phyloP scores from a whole-genome alignment of 2,797 vertebrate genomes.

The Bothrops alternatus region DNA sequence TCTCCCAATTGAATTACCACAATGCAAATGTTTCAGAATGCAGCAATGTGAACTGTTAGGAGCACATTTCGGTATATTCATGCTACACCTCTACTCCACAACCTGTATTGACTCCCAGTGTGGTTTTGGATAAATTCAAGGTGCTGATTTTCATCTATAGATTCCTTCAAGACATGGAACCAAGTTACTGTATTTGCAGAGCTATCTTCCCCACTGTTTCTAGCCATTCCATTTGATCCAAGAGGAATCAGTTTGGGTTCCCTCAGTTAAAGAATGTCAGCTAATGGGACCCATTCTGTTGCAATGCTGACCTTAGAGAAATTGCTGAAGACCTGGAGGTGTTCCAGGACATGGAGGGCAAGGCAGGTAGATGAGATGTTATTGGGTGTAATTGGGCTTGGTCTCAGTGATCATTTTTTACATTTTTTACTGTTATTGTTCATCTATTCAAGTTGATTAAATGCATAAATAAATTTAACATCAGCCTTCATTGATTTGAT shows the following conservation, averaged over 20 bases:
- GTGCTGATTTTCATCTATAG: neutral
- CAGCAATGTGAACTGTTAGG: neutral
- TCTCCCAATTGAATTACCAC: neutral
- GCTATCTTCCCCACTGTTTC: neutral
- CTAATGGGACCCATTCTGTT: neutral
- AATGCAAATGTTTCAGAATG: neutral
- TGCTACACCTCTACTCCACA: neutral
- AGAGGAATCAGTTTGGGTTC: neutral
- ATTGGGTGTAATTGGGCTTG: neutral
- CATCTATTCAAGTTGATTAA: neutral
- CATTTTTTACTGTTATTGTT: neutral
- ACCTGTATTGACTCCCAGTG: neutral
- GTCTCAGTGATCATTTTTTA: neutral
- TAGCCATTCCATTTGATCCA: neutral
- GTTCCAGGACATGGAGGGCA: neutral
- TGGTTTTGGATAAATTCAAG: neutral
- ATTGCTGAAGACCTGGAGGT: neutral
- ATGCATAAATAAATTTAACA: neutral
- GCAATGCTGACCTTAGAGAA: neutral
- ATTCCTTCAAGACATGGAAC: too few relatives aligned
- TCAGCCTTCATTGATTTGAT: neutral
- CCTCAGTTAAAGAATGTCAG: neutral
- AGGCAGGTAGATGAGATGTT: neutral
- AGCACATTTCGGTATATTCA: neutral
- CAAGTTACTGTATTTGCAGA: neutral